Evolutionary conservation across 2,797 vertebrate genomes (phyloP), one percentile per base, ranked within the genome.

Genomic region (Enteromius fasciolatus): DNA sequence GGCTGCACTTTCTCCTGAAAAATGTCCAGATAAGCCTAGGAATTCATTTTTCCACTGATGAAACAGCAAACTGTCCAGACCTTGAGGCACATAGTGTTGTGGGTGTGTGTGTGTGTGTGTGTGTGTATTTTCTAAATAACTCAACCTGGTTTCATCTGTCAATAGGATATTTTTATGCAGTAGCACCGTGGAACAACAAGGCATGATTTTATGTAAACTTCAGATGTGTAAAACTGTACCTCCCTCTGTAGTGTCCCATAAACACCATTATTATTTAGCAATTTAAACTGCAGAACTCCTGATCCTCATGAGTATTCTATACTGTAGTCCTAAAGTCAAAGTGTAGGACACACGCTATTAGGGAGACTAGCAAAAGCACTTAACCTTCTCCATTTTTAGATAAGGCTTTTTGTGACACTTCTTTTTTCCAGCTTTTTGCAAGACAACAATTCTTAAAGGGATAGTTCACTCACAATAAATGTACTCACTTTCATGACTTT

Each of bases 51-150:
- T 25, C 33, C 3, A 0, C 64, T 39, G 46, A 68, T 68, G 76
- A 78, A 12, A 63, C 25, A 66, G 48, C 78, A 80, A 33, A 36
- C 78, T 70, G 50, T 46, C 17, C 33, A 57, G 78, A 25, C 33
- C 23, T 36, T 44, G 66, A 70, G 66, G 52, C 50, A 63, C 25
- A 61, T 15, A 63, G 59, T 63, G 23, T 28, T 59, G 11, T n/a
- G n/a, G n/a, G n/a, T 59, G 57, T 28, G 20, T 25, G 23, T 59
- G 2, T 25, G 1, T 52, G 31, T 59, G 11, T 59, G 57, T 25
- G 1, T 52, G 18, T 52, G 18, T 20, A 10, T 63, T 63, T 63
- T 63, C 28, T 8, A 63, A 63, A 31, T 28, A 17, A 63, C 14
- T 63, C 14, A 63, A 63, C 28, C 0, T 28, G 12, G 25, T 61